Evolutionary conservation across 2,888 invertebrate genomes (phyloP), one percentile per base, ranked within the genome.

Genomic region (Mythimna pallens): DNA sequence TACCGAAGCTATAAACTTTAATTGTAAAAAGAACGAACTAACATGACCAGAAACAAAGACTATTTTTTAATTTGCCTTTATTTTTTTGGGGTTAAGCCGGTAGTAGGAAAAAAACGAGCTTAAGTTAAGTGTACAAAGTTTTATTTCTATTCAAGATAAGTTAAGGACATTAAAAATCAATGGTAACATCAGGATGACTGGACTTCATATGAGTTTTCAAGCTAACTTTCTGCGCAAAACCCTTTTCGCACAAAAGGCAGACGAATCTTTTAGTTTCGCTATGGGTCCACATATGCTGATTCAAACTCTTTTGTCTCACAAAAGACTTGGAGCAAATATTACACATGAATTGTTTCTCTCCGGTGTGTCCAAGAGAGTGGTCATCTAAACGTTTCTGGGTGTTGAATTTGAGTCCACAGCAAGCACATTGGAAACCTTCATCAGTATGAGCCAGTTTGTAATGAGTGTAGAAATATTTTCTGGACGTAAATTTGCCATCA

Each of bases 351-450:
- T 89, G 87, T 74, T 96, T 97, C 71, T 96, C 96, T 3, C 95
- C 94, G 0, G 96, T 96, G 82, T 97, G 97, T 1, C 93, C 93
- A 1, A 95, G 89, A 65, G 90, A 92, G 75, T 97, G 97, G 1
- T 96, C 93, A 5, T 94, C 92, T 55, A 95, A 81, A 12, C 86
- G 80, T 17, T 86, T 87, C 57, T 91, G 92, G 0, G 90, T 89
- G 1, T 83, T 85, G 81, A 94, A 95, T 64, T 92, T 93, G 6
- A 92, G 81, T 0, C 93, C 93, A 61, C 95, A 95, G 57, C 90
- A 93, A 0, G 92, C 85, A 76, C 95, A 95, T 0, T 89, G 75
- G 20, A 88, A 90, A 0, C 86, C 90, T 14, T 93, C 92, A 67
- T 94, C 92, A 0, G 94, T 93, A 70, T 96, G 95, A 0, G 78